These are phyloP conservation scores for Vulpes lagopus DNA, from an alignment of 2,113 vertebrate species.

Conservation along the genomic window DNA sequence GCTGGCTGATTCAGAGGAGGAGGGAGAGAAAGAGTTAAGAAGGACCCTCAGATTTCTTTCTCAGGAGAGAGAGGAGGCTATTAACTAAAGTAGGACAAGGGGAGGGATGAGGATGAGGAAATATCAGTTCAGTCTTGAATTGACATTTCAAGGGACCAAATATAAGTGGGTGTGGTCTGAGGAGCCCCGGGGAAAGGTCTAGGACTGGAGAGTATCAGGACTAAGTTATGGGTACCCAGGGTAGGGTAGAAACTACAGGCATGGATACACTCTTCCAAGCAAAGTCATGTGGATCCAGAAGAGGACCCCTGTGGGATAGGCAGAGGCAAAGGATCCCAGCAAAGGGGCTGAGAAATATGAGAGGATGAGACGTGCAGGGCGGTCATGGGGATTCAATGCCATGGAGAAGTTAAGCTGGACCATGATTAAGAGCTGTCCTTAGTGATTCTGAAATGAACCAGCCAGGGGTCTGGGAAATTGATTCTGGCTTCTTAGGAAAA, in stretches of 20 bases:
- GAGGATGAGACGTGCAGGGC: not conserved
- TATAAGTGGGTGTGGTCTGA: not conserved
- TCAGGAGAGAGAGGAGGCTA: not conserved
- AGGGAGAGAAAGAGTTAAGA: not conserved
- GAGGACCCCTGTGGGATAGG: accelerated
- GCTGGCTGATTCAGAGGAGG: not conserved
- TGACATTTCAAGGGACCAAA: not conserved
- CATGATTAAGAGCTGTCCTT: not conserved
- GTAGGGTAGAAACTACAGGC: not conserved
- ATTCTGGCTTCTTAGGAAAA: not conserved
- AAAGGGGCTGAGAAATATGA: not conserved
- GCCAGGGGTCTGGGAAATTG: not conserved
- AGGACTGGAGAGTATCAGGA: not conserved
- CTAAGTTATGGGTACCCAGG: not conserved
- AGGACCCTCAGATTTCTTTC: not conserved
- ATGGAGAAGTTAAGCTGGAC: not conserved
- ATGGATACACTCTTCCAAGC: not conserved
- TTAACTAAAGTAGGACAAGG: not conserved
- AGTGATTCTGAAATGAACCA: not conserved
- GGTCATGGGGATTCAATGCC: not conserved
- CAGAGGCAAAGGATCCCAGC: not conserved
- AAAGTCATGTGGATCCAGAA: not conserved
- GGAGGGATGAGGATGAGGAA: not conserved
- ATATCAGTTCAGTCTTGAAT: not conserved
- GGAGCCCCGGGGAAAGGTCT: not conserved